phyloP scores from a whole-genome alignment of 2,888 invertebrate species.

The Magallana nippona region DNA sequence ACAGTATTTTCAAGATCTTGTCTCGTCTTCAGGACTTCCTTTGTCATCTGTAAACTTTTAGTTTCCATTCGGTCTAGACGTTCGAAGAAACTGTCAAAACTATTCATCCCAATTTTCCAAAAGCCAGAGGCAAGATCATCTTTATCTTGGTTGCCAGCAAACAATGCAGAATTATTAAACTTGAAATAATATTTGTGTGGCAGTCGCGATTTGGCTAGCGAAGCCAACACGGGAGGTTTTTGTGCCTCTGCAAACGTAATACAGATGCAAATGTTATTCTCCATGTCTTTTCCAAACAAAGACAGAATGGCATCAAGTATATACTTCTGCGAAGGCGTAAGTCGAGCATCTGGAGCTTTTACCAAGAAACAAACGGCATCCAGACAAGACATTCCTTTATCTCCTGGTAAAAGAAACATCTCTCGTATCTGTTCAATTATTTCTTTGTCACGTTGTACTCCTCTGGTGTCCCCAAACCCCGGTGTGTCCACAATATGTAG shows the following conservation, averaged over 20 bases:
- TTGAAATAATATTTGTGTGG: conserved; percentile 50
- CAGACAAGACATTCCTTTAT: conserved; percentile 52
- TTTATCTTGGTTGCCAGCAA: conserved; percentile 48
- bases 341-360: conserved; percentile 57
- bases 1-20: conserved; percentile 53
- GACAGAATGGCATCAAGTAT: conserved; percentile 58
- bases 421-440: conserved; percentile 55
- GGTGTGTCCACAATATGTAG: conserved; percentile 58
- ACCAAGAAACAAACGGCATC: conserved; percentile 60
- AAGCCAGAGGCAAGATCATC: conserved; percentile 52
- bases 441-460: conserved; percentile 51
- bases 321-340: conserved; percentile 58
- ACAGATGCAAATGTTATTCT: conserved; percentile 54
- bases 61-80: conserved; percentile 49
- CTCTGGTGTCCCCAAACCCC: conserved; percentile 58
- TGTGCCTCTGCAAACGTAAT: conserved; percentile 64
- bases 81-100: conserved; percentile 54
- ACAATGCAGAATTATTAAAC: conserved; percentile 61
- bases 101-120: conserved; percentile 58
- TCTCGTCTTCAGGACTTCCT: conserved; percentile 56
- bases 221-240: conserved; percentile 55
- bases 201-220: conserved; percentile 52
- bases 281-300: conserved; percentile 58
- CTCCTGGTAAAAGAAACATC: conserved; percentile 48
- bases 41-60: conserved; percentile 58